Percentiles rank a stretch among this genome's conserved stretches.
phyloP scores from a whole-genome alignment of 2,888 invertebrate species.

The Dyspetes luteomarginatus region DNA sequence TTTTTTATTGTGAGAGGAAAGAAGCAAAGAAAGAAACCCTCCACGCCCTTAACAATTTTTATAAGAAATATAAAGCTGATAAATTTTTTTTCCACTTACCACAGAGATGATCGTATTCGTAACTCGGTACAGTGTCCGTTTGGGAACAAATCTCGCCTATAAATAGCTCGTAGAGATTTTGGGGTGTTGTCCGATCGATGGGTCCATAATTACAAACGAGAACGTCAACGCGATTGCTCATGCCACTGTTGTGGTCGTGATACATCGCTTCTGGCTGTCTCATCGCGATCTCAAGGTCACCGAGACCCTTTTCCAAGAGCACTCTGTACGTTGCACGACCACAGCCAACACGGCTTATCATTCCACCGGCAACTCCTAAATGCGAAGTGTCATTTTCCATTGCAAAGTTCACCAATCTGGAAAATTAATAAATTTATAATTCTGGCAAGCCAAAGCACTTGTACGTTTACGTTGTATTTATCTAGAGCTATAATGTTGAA shows the following conservation, averaged over 20 bases:
- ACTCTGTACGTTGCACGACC: slow-evolving; percentile 74
- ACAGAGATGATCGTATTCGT: slow-evolving; percentile 71
- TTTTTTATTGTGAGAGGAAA: too few species aligned
- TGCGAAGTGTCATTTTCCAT: slow-evolving; percentile 70
- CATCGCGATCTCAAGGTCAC: slow-evolving; percentile 47
- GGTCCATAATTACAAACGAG: slow-evolving; percentile 81
- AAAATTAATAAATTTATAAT: slow-evolving; percentile 65
- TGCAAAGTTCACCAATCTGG: slow-evolving; percentile 72
- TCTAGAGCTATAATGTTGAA: not conserved
- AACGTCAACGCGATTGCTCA: slow-evolving; percentile 73
- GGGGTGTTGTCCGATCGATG: slow-evolving; percentile 75
- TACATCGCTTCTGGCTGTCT: slow-evolving; percentile 59
- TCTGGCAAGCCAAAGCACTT: slow-evolving; percentile 12
- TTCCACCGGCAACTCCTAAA: slow-evolving; percentile 73
- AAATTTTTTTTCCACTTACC: slow-evolving; percentile 66
- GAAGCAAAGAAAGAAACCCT: too few species aligned
- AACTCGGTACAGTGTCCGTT: slow-evolving; percentile 71
- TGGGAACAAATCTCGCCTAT: slow-evolving; percentile 72
- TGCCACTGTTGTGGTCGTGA: slow-evolving; percentile 54
- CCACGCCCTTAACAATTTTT: too few species aligned
- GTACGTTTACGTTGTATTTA: not conserved
- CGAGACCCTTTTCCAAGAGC: slow-evolving; percentile 58
- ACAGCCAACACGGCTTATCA: slow-evolving; percentile 75
- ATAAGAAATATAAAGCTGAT: too few species aligned
- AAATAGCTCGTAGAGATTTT: slow-evolving; percentile 75